Conservation (phyloP, 2,888 invertebrate species). For the Ptychoptera contaminata region DNA sequence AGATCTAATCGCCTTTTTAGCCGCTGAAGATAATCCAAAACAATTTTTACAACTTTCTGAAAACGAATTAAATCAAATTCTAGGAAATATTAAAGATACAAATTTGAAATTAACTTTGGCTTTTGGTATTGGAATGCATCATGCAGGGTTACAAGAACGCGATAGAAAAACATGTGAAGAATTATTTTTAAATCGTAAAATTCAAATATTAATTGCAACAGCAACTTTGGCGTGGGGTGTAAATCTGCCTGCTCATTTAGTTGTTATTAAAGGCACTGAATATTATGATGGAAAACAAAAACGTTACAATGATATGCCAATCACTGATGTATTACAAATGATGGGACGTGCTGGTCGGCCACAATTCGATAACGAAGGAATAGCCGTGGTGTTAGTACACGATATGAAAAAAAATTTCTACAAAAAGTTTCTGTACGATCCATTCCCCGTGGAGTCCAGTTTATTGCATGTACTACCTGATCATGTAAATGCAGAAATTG, state of each 20-base stretch:
- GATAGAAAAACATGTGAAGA: conserved; percentile 88
- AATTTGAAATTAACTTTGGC: conserved; percentile 86
- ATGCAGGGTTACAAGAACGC: conserved; percentile 88
- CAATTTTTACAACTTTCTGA: conserved; percentile 87
- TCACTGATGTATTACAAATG: conserved; percentile 99
- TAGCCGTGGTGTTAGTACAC: conserved; percentile 79
- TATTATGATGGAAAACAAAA: conserved; percentile 95
- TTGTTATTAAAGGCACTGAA: conserved; percentile 98
- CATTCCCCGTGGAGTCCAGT: conserved; percentile 97
- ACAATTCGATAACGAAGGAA: conserved; percentile 87
- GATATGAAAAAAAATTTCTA: conserved; percentile 98
- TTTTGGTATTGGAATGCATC: conserved; percentile 97
- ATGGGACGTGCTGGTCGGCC: conserved; percentile 98
- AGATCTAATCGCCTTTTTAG: conserved; percentile 81
- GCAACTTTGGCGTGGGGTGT: conserved; percentile 99
- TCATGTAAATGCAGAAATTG: conserved; percentile 94
- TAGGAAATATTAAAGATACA: conserved; percentile 59
- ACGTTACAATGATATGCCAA: conserved; percentile 98
- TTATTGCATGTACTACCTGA: conserved; percentile 81
- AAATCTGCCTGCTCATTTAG: conserved; percentile 95
- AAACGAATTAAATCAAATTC: conserved; percentile 64
- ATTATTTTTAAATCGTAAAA: conserved; percentile 85
- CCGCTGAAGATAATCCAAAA: conserved; percentile 83
- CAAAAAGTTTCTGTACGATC: conserved; percentile 96
- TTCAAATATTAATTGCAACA: conserved; percentile 92